These are phyloP conservation scores for Spilosoma lubricipeda DNA, from an alignment of 2,888 invertebrate genomes.

Conservation along the genomic window DNA sequence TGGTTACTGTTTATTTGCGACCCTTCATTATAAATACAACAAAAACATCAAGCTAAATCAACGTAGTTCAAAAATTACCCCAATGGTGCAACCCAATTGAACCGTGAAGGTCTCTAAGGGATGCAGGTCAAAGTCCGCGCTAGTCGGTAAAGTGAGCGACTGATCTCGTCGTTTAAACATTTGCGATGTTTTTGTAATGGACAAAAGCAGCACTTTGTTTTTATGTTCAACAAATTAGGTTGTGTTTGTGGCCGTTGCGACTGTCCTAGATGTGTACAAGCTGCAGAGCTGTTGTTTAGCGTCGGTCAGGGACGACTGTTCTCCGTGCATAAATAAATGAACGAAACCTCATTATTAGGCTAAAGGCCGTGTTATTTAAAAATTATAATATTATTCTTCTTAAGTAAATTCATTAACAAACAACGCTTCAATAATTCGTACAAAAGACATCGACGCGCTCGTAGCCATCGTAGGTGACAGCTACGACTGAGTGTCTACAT, in stretches of 20 bases:
- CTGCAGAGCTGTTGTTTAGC: background rate
- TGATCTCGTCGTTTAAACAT: background rate
- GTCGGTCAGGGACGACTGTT: constrained; percentile 4
- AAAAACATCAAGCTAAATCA: background rate
- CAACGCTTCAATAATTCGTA: background rate
- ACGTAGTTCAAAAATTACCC: background rate
- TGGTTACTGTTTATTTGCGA: background rate
- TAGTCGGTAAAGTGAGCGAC: background rate
- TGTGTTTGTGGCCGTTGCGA: background rate
- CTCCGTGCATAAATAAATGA: background rate
- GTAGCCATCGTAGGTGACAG: constrained; percentile 16
- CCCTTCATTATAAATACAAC: too few species aligned
- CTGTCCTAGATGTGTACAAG: constrained; percentile 4
- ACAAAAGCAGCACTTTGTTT: constrained; percentile 3
- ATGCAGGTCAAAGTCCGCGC: background rate
- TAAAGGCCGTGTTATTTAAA: background rate
- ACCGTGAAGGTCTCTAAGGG: background rate
- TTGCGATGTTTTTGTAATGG: background rate
- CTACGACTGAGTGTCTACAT: constrained; percentile 5
- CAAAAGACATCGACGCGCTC: constrained; percentile 21
- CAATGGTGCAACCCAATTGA: background rate
- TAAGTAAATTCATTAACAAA: background rate
- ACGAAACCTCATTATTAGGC: background rate
- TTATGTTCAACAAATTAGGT: constrained; percentile 8
- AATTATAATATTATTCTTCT: background rate